Evolutionary conservation across 2,888 invertebrate genomes (phyloP).

Genomic region (Hypena proboscidalis): DNA sequence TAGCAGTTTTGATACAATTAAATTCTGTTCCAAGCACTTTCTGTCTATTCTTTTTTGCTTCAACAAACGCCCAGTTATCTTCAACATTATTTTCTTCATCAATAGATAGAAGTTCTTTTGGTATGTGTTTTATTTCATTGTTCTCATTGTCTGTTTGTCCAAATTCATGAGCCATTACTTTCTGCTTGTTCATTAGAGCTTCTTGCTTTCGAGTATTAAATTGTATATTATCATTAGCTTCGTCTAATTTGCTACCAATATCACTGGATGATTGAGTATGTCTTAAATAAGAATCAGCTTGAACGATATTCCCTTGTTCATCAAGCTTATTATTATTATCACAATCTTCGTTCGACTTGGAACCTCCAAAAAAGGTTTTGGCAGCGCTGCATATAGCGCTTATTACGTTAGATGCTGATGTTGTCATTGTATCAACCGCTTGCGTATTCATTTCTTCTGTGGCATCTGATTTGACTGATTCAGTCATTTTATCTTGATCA

Average conservation of each 20-base stretch:
- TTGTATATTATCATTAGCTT: constrained; percentile 58
- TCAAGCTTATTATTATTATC: constrained; percentile 68
- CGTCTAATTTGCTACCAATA: constrained; percentile 64
- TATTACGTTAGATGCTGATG: constrained; percentile 57
- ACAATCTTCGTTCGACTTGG: constrained; percentile 52
- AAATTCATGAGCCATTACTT: constrained; percentile 81
- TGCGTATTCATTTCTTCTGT: constrained; percentile 35
- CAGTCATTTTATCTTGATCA: constrained; percentile 31
- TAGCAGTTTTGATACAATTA: constrained; percentile 38
- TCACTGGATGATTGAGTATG: constrained; percentile 62
- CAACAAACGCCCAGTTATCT: constrained; percentile 53
- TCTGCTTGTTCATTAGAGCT: constrained; percentile 77
- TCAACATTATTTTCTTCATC: constrained; percentile 67
- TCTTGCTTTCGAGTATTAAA: constrained; percentile 72
- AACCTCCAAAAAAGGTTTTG: constrained; percentile 65
- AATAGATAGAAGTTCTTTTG: constrained; percentile 45
- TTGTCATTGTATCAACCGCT: constrained; percentile 44
- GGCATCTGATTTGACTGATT: constrained; percentile 36
- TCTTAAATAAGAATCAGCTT: constrained; percentile 39
- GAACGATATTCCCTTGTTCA: constrained; percentile 68
- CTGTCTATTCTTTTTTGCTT: constrained; percentile 69
- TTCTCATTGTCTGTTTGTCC: constrained; percentile 67
- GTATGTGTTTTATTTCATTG: constrained; percentile 51
- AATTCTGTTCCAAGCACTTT: constrained; percentile 69
- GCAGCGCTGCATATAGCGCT: constrained; percentile 69